Base-by-base conservation (phyloP, 2,888 invertebrate genomes). In the Cylloceria caligata region DNA sequence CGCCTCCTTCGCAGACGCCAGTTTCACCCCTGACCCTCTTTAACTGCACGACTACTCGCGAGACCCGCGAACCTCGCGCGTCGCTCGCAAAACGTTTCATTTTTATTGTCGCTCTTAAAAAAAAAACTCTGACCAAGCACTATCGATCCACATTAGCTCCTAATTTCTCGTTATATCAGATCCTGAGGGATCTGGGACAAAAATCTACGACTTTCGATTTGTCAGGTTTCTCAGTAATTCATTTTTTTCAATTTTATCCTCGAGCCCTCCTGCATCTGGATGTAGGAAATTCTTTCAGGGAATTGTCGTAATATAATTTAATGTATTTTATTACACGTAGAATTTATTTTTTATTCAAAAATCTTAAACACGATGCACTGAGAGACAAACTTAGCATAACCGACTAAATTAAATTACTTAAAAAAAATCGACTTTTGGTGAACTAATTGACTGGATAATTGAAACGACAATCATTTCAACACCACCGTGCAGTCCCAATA, bases 101-200 rank as follows among this genome's bases (percentile, higher is more conserved):
- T 92, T 92, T 92, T 91, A 91, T 91, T 91, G 90, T 89, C 90
- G 88, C 74, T 72, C 71, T 78, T 78, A 73, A 83, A 78, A 78
- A 65, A 64, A 64, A 47, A 49, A 16, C 34, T 47, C 47, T 30
- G 65, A 68, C 45, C 68, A 81, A 83, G 85, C 88, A 86, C 86
- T 89, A 91, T 92, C 91, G 91, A 92, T 92, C 90, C 89, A 88
- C 88, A 92, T 92, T 92, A 92, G 89, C 88, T 86, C 89, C 89
- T 92, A 91, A 92, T 92, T 91, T 89, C 87, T 87, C 88, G 87
- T 90, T 90, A 90, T 91, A 90, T 74, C 76, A 86, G n/a, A 57
- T 57, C 13, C 27, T 27, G 27, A 1, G 11, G 27, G 30, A 30
- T 27, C 30, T 24, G 6, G 11, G 13, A 5, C 2, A 13, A n/a